Conservation (phyloP, 64 coral and sea anemone genomes). For the Pocillopora verrucosa region DNA sequence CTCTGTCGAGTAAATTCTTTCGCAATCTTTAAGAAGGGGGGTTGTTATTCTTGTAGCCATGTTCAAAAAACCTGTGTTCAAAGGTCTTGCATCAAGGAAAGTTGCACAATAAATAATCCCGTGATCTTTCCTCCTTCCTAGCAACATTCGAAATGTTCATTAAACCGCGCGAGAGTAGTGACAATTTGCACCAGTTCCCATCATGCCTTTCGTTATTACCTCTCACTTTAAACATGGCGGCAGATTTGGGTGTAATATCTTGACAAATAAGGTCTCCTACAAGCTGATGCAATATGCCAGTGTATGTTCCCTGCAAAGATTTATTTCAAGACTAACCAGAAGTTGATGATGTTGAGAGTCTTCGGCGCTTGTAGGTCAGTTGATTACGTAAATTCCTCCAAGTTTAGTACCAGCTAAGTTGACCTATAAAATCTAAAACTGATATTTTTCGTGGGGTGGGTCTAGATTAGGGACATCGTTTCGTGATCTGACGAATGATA, state of each 20-base stretch:
- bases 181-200: neutral
- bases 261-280: neutral
- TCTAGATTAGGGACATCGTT: neutral
- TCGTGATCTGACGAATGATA: neutral
- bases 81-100: neutral
- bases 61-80: neutral
- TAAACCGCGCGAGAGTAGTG: neutral
- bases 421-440: neutral
- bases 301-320: neutral
- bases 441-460: slow-evolving; percentile 6
- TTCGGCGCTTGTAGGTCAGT: slow-evolving; percentile 18
- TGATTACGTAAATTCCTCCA: neutral
- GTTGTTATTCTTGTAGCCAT: slow-evolving; percentile 3
- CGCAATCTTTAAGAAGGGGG: slow-evolving; percentile 13
- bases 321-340: neutral
- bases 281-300: slow-evolving; percentile 20
- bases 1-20: neutral
- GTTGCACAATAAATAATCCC: neutral
- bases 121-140: neutral
- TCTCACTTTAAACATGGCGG: slow-evolving; percentile 38
- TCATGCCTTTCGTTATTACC: neutral
- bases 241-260: neutral
- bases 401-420: neutral
- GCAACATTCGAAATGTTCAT: neutral
- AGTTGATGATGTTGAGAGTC: slow-evolving; percentile 6